Evolutionary conservation across 2,888 invertebrate genomes (phyloP).

Genomic region (Netelia melanura): DNA sequence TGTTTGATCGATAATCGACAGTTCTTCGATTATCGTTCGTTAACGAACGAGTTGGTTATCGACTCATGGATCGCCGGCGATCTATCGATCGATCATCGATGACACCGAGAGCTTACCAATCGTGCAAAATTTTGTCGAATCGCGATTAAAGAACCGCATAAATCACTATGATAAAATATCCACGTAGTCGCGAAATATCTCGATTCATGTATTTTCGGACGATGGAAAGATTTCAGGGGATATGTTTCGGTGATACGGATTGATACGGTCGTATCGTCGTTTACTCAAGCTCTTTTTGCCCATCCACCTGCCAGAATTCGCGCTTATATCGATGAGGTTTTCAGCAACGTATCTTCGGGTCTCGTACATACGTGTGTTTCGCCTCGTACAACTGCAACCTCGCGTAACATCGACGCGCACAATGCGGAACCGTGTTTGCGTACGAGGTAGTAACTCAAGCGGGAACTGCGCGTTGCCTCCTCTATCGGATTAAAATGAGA

Average conservation of each 20-base stretch:
- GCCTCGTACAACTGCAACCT: background rate
- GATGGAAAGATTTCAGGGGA: too few relatives aligned
- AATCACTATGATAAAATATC: too few relatives aligned
- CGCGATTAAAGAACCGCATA: too few relatives aligned
- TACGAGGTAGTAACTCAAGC: constrained; percentile 51
- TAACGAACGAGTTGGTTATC: too few relatives aligned
- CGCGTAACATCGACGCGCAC: constrained; percentile 14
- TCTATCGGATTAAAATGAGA: constrained; percentile 56
- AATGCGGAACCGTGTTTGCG: constrained; percentile 39
- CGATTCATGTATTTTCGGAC: too few relatives aligned
- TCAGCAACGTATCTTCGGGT: constrained; percentile 16
- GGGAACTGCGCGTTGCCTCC: constrained; percentile 21
- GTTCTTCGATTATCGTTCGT: too few relatives aligned
- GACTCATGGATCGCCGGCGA: too few relatives aligned
- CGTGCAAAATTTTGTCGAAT: too few relatives aligned
- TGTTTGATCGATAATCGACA: too few relatives aligned
- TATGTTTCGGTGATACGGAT: background rate
- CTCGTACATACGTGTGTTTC: constrained; percentile 1
- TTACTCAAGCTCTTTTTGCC: background rate
- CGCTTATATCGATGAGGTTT: constrained; percentile 10
- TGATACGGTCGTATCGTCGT: background rate
- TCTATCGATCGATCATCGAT: too few relatives aligned
- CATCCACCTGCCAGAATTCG: background rate
- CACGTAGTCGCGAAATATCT: too few relatives aligned
- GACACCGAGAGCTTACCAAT: too few relatives aligned